phyloP scores from a whole-genome alignment of 2,113 vertebrate species.

The Eonycteris spelaea region DNA sequence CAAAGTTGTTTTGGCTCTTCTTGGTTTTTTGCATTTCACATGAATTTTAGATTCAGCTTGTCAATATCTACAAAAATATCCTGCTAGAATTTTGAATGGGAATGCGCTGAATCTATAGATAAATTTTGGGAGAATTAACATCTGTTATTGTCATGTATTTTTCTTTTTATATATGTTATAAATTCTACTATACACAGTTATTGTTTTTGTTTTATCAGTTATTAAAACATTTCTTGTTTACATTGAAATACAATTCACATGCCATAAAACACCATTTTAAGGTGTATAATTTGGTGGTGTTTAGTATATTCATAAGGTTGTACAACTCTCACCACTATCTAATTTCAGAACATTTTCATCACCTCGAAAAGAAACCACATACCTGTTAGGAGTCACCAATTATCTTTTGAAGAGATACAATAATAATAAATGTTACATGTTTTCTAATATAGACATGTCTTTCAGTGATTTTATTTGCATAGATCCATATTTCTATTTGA shows the following conservation, averaged over 20 bases:
- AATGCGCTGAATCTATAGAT: neutral
- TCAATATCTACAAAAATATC: neutral
- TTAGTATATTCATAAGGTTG: neutral
- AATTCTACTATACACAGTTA: neutral
- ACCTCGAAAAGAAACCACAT: neutral
- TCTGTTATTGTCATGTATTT: neutral
- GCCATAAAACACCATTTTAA: neutral
- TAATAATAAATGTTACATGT: neutral
- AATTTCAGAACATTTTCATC: neutral
- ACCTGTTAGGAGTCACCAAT: neutral
- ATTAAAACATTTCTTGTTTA: constrained; percentile 24
- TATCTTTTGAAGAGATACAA: neutral
- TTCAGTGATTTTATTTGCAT: neutral
- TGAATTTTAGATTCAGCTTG: neutral
- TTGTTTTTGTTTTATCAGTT: constrained; percentile 2
- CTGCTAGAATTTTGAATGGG: neutral
- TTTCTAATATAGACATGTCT: neutral
- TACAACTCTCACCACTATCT: neutral
- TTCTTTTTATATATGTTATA: neutral
- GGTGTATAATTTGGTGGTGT: neutral
- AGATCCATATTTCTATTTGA: neutral
- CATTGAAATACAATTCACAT: neutral
- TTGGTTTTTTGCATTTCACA: neutral
- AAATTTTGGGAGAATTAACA: neutral
- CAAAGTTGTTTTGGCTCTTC: neutral